These are phyloP conservation scores for Margaritifera margaritifera DNA, from an alignment of 2,888 invertebrate genomes.

Conservation along the genomic window DNA sequence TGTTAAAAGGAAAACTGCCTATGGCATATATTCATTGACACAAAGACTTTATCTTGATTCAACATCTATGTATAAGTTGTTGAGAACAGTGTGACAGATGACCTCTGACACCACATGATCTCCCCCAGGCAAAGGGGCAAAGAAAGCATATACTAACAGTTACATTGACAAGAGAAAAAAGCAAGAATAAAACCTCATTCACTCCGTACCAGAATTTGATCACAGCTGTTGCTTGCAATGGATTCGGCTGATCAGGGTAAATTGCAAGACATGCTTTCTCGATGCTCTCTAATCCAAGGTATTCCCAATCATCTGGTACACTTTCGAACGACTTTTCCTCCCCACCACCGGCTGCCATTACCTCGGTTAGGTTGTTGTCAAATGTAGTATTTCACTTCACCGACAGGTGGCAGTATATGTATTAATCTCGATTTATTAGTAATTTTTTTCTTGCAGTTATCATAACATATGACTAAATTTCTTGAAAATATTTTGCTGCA, in stretches of 20 bases:
- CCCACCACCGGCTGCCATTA: slow-evolving; percentile 15
- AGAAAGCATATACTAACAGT: too few species aligned
- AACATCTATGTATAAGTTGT: too few species aligned
- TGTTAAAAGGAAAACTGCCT: too few species aligned
- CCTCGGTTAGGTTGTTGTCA: slow-evolving; percentile 9
- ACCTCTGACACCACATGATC: too few species aligned
- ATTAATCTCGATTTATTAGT: background rate
- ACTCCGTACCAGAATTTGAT: slow-evolving; percentile 87
- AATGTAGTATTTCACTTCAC: slow-evolving; percentile 1
- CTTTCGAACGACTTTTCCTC: slow-evolving; percentile 21
- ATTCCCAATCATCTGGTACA: slow-evolving; percentile 35
- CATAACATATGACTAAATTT: too few species aligned
- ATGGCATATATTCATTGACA: too few species aligned
- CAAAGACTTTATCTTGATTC: too few species aligned
- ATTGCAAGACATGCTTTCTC: slow-evolving; percentile 81
- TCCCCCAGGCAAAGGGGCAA: too few species aligned
- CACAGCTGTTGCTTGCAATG: slow-evolving; percentile 89
- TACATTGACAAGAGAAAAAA: background rate
- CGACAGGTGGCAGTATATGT: background rate
- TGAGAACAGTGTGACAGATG: too few species aligned
- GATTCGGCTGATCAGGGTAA: slow-evolving; percentile 92
- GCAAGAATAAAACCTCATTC: background rate
- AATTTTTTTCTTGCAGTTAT: slow-evolving; percentile 1
- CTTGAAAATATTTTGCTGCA: too few species aligned
- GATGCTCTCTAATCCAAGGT: slow-evolving; percentile 81